Conservation (phyloP, 2,113 vertebrate genomes). For the Cacatua alba region DNA sequence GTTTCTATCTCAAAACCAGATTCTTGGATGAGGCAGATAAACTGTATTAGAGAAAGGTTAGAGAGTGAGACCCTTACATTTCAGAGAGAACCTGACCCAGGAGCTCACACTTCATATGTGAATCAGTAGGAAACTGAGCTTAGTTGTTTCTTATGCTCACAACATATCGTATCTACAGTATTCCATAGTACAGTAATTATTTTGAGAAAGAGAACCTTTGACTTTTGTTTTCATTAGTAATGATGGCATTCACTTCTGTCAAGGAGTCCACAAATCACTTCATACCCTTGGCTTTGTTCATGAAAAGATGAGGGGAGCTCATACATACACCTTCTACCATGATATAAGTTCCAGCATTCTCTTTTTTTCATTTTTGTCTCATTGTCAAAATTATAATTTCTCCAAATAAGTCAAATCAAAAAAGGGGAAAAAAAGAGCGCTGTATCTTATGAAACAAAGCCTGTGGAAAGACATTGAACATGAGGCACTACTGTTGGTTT, state of each 20-base stretch:
- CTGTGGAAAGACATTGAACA: not conserved
- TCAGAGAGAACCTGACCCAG: not conserved
- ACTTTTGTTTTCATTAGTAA: not conserved
- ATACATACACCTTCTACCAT: not conserved
- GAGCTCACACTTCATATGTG: not conserved
- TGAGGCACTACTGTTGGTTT: not conserved
- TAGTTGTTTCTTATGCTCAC: not conserved
- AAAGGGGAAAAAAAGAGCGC: not conserved
- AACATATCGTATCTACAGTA: not conserved
- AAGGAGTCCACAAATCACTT: not conserved
- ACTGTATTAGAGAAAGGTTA: not conserved
- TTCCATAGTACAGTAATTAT: not conserved
- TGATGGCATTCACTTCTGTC: not conserved
- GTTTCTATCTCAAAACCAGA: not conserved
- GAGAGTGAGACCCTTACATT: not conserved
- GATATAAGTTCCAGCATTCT: not conserved
- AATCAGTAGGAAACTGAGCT: not conserved
- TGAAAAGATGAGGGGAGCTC: not conserved
- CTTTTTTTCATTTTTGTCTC: not conserved
- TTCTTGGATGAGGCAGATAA: not conserved
- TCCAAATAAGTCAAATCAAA: not conserved
- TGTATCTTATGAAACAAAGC: not conserved
- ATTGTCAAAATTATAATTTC: not conserved
- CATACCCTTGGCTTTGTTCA: not conserved
- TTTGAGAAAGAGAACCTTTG: not conserved